Evolutionary conservation across 2,113 vertebrate genomes (phyloP).

Genomic region (Thomomys bottae): DNA sequence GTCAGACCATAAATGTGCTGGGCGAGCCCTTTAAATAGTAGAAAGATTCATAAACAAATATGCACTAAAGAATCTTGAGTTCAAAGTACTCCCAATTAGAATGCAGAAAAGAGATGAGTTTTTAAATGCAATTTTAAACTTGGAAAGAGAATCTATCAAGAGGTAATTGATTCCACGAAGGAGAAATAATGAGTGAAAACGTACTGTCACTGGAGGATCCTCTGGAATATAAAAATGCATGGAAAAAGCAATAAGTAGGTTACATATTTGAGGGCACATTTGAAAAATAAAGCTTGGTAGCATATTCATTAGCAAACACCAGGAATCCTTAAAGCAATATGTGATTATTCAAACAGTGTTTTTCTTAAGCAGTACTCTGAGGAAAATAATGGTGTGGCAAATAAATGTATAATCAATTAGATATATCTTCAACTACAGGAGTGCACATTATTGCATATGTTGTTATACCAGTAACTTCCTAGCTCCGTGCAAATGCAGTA

Average conservation of each 20-base stretch:
- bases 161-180: constrained; percentile 85
- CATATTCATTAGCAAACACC: constrained; percentile 64
- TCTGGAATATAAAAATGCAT: constrained; percentile 80
- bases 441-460: constrained; percentile 29
- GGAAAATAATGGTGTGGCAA: constrained; percentile 62
- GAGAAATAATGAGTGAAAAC: constrained; percentile 84
- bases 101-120: constrained; percentile 84
- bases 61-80: constrained; percentile 74
- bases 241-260: constrained; percentile 69
- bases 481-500: background rate
- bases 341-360: constrained; percentile 61
- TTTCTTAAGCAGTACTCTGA: constrained; percentile 50
- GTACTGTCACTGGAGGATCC: constrained; percentile 78
- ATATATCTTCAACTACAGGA: constrained; percentile 62
- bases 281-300: constrained; percentile 71
- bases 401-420: constrained; percentile 73
- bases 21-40: constrained; percentile 78
- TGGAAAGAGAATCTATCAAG: constrained; percentile 84
- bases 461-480: constrained; percentile 58
- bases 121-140: constrained; percentile 86
- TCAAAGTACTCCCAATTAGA: constrained; percentile 82
- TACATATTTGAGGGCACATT: constrained; percentile 65
- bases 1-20: constrained; percentile 69
- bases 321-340: constrained; percentile 56
- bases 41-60: constrained; percentile 83